Conservation (phyloP, 2,797 vertebrate genomes). For the Benthosema pterotum region DNA sequence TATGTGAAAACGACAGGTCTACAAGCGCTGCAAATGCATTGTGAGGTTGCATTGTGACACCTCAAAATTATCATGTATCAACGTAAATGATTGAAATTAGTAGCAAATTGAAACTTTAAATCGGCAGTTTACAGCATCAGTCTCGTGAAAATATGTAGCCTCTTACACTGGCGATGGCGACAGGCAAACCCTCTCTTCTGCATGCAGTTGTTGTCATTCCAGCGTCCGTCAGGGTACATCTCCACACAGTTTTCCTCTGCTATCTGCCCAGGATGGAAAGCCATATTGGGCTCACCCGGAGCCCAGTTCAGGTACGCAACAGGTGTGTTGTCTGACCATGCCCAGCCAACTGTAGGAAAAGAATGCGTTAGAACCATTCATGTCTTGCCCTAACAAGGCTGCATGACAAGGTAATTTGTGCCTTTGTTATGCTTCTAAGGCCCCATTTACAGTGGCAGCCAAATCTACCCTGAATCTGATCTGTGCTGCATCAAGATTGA, state of each 20-base stretch:
- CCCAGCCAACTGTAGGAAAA: slow-evolving; percentile 75
- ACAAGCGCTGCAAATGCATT: too few relatives aligned
- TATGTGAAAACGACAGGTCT: too few relatives aligned
- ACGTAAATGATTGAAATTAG: too few relatives aligned
- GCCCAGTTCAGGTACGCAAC: slow-evolving; percentile 81
- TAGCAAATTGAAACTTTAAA: background rate
- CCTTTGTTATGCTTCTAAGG: too few relatives aligned
- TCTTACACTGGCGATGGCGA: slow-evolving; percentile 76
- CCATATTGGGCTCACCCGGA: slow-evolving; percentile 71
- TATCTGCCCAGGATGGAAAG: slow-evolving; percentile 66
- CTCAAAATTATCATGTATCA: too few relatives aligned
- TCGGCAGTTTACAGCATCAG: background rate
- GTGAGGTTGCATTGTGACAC: too few relatives aligned
- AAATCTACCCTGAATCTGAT: too few relatives aligned
- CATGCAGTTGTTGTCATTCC: slow-evolving; percentile 83
- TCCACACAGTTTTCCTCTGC: slow-evolving; percentile 80
- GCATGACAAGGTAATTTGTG: too few relatives aligned
- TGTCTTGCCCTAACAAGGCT: too few relatives aligned
- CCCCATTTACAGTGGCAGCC: too few relatives aligned
- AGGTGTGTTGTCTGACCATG: slow-evolving; percentile 73
- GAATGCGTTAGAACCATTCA: background rate
- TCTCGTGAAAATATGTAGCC: background rate
- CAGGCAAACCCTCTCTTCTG: slow-evolving; percentile 79
- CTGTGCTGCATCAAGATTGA: too few relatives aligned
- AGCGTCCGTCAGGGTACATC: slow-evolving; percentile 78